phyloP scores from a whole-genome alignment of 2,113 vertebrate species.

The Ibidorhyncha struthersii region DNA sequence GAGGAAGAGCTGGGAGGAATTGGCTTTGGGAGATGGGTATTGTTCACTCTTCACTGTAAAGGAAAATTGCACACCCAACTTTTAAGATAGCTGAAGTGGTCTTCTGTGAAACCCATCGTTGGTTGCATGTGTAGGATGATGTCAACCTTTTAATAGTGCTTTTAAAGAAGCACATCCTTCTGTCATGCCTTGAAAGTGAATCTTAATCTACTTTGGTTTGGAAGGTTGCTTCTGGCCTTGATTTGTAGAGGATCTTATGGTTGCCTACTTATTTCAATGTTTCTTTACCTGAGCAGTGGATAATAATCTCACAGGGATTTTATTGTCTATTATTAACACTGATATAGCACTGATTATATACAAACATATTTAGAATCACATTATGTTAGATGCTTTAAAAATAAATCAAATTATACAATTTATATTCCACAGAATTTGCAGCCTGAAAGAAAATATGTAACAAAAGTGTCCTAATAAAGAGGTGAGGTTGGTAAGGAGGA shows the following conservation, averaged over 20 bases:
- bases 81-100: not conserved
- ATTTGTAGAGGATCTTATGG: not conserved
- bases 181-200: not conserved
- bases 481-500: not conserved
- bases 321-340: not conserved
- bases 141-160: not conserved
- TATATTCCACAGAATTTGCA: not conserved
- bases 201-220: not conserved
- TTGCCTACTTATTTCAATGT: not conserved
- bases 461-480: not conserved
- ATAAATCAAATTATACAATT: not conserved
- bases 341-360: not conserved
- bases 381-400: not conserved
- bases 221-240: not conserved
- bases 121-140: not conserved
- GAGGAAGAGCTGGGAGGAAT: not conserved
- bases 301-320: not conserved
- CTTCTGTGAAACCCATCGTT: not conserved
- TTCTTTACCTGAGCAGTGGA: not conserved
- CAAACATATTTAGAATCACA: not conserved
- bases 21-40: not conserved
- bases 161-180: not conserved
- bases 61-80: not conserved
- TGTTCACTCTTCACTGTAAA: not conserved
- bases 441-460: not conserved